Conservation (phyloP, 2,113 vertebrate genomes). For the Podilymbus podiceps region DNA sequence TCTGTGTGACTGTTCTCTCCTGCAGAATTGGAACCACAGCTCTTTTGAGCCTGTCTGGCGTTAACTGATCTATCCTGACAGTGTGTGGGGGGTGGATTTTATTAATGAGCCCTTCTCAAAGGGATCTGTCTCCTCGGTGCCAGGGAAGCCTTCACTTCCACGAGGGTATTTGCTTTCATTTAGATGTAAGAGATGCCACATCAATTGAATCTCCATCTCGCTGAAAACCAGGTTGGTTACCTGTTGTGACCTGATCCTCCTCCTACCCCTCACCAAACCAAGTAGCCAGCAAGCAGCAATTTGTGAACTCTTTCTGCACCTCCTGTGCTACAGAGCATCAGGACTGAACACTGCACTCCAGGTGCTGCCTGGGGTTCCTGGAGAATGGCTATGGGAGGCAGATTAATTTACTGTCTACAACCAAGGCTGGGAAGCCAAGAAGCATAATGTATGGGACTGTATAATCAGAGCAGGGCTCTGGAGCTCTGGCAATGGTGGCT, state of each 20-base stretch:
- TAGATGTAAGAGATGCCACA: slow-evolving; percentile 27
- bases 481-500: slow-evolving; percentile 8
- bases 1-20: background rate
- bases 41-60: background rate
- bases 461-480: background rate
- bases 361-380: background rate
- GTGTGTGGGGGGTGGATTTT: slow-evolving; percentile 40
- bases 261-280: background rate
- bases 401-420: background rate
- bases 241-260: slow-evolving; percentile 45
- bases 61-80: slow-evolving; percentile 53
- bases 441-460: background rate
- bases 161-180: slow-evolving; percentile 57
- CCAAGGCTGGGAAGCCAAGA: background rate
- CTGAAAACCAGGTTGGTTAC: slow-evolving; percentile 5
- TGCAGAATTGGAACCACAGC: background rate
- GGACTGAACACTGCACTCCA: background rate
- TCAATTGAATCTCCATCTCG: background rate
- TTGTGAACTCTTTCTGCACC: background rate
- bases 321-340: background rate
- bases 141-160: slow-evolving; percentile 64
- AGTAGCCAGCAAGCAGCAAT: background rate
- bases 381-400: background rate
- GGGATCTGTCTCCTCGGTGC: slow-evolving; percentile 48
- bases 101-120: slow-evolving; percentile 66